Evolutionary conservation across 2,113 vertebrate species (phyloP).

Genomic region (Ailuropoda melanoleuca): DNA sequence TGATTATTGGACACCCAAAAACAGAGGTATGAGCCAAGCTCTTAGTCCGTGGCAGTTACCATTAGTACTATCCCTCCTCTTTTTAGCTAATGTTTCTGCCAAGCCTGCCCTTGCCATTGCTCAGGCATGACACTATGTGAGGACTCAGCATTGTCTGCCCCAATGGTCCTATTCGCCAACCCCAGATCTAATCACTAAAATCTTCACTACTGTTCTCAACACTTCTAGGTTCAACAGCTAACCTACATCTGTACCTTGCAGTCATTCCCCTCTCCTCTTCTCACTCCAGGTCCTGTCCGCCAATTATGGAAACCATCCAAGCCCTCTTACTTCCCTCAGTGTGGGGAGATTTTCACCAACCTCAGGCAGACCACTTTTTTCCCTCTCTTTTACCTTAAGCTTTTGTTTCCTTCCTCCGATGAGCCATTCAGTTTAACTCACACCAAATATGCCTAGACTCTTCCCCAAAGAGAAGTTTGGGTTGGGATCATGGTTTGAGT

Average conservation of each 20-base stretch:
- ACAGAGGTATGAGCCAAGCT: not conserved
- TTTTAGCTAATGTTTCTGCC: not conserved
- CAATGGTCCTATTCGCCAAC: not conserved
- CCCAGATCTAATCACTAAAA: not conserved
- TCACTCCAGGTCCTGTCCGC: not conserved
- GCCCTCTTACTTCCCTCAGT: not conserved
- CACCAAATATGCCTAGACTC: not conserved
- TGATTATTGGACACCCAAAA: not conserved
- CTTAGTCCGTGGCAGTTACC: not conserved
- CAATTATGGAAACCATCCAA: not conserved
- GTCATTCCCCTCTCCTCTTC: not conserved
- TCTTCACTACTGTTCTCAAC: not conserved
- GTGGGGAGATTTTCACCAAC: not conserved
- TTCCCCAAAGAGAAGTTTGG: not conserved
- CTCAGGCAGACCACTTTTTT: not conserved
- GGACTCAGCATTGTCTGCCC: not conserved
- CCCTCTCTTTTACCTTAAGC: not conserved
- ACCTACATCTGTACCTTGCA: not conserved
- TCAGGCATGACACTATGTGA: not conserved
- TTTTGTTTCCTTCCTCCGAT: not conserved
- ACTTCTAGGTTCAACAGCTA: not conserved
- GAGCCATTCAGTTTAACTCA: not conserved
- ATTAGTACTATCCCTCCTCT: not conserved
- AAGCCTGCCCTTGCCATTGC: not conserved
- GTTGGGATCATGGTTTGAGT: conserved; percentile 12